Percentiles rank a stretch among this genome's conserved stretches.
Evolutionary conservation across 1,140 invertebrate species (phyloP).

Genomic region (Gryllus bimaculatus): DNA sequence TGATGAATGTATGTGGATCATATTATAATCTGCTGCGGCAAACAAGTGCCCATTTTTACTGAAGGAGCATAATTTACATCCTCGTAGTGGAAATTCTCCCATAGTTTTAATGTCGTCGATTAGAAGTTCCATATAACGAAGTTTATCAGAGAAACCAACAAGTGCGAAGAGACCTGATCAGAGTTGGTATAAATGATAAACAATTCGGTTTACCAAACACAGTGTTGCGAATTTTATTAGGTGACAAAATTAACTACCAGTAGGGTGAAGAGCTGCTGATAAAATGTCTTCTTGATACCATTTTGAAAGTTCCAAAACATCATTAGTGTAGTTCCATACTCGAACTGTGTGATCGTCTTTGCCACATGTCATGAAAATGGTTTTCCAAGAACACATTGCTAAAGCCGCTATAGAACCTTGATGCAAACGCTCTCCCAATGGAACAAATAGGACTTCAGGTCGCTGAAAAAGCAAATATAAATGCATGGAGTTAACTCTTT

Average conservation of each 20-base stretch:
- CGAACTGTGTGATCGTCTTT: conserved; percentile 67
- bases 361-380: conserved; percentile 77
- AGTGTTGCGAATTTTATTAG: not conserved
- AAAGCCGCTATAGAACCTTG: conserved; percentile 65
- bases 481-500: not conserved
- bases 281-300: conserved; percentile 73
- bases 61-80: conserved; percentile 58
- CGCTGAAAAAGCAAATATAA: not conserved
- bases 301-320: conserved; percentile 65
- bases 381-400: conserved; percentile 78
- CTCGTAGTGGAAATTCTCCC: conserved; percentile 63
- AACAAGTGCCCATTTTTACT: conserved; percentile 75
- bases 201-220: not conserved
- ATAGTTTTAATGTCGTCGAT: conserved; percentile 76
- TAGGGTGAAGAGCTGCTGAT: conserved; percentile 71
- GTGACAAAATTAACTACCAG: conserved; percentile 27
- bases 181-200: not conserved
- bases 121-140: conserved; percentile 73
- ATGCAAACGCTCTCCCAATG: conserved; percentile 65
- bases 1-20: conserved; percentile 58
- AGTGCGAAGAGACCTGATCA: conserved; percentile 66
- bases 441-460: conserved; percentile 29
- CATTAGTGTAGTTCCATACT: conserved; percentile 83
- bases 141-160: conserved; percentile 82
- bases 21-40: conserved; percentile 64